Base-by-base conservation (phyloP, 2,113 vertebrate species). In the Eudyptes chrysolophus region DNA sequence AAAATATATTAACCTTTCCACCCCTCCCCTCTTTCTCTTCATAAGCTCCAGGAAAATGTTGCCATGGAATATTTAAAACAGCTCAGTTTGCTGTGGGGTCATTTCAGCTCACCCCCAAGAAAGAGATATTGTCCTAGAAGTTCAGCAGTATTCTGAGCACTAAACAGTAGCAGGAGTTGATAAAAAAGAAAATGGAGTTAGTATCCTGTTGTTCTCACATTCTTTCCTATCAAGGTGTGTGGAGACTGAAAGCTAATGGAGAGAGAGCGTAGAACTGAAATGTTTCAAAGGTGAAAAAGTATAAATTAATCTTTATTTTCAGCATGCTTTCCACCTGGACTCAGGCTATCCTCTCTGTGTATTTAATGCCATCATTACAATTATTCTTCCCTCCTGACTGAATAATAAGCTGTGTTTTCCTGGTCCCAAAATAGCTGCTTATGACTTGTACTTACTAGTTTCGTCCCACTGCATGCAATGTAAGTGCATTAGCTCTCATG, bases 1-100 rank as follows among this genome's bases (percentile, higher is more conserved):
- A 46, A 96, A 90, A 89, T 55, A 70, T 78, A 70, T 91, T 95
- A 93, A 87, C 77, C 66, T 81, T 92, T 89, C 48, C 26, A 49
- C 7, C 42, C 1, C 0, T 70, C 16, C 84, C 11, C 16, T 89
- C 32, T 86, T 84, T 88, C 68, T 96, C 46, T 81, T 89, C 71
- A 51, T 68, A 92, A 82, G 29, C 32, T 71, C 66, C 32, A 78
- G 48, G 51, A 92, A 86, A 84, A 85, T 16, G 17, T 79, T 82
- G 32, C 38, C 68, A 61, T 60, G 42, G 52, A 90, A 84, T 96
- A 84, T 87, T 94, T 78, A 71, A 87, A 91, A 38, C 49, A 87
- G 16, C 12, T 68, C 18, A n/a, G 62, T 94, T 92, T 76, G 54
- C 54, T 49, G 24, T 52, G 18, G 36, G 6, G 13, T 91, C 19